Evolutionary conservation across 2,797 vertebrate genomes (phyloP).

Genomic region (Anabas testudineus): DNA sequence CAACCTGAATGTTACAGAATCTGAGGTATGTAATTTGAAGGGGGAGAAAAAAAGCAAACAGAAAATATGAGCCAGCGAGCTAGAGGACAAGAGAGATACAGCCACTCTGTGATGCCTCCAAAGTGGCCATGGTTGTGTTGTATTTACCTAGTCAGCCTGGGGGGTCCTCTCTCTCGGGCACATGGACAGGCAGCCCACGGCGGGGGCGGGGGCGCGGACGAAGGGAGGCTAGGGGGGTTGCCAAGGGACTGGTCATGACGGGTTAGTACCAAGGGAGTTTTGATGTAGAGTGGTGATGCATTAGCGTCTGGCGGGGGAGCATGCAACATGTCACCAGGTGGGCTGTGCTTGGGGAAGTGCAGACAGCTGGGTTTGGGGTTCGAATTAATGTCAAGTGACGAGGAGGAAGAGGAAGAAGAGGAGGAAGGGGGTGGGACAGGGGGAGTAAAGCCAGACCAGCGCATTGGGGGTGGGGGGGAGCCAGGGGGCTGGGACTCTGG

Average conservation of each 20-base stretch:
- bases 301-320: slow-evolving; percentile 80
- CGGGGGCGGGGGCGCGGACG: slow-evolving; percentile 82
- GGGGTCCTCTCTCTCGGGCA: slow-evolving; percentile 90
- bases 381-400: slow-evolving; percentile 88
- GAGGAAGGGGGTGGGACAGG: slow-evolving; percentile 82
- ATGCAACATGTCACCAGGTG: slow-evolving; percentile 79
- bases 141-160: slow-evolving; percentile 92
- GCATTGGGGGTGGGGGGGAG: slow-evolving; percentile 81
- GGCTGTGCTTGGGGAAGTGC: slow-evolving; percentile 87
- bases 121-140: slow-evolving; percentile 76
- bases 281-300: slow-evolving; percentile 86
- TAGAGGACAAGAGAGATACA: slow-evolving; percentile 66
- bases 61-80: slow-evolving; percentile 73
- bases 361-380: slow-evolving; percentile 88
- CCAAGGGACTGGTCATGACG: slow-evolving; percentile 85
- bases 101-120: slow-evolving; percentile 66
- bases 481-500: slow-evolving; percentile 85
- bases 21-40: slow-evolving; percentile 72
- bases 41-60: slow-evolving; percentile 63
- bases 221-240: slow-evolving; percentile 87
- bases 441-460: slow-evolving; percentile 86
- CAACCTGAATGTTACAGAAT: slow-evolving; percentile 81
- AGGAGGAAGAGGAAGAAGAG: slow-evolving; percentile 84
- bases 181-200: slow-evolving; percentile 89
- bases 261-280: slow-evolving; percentile 86